phyloP scores from a whole-genome alignment of 2,113 vertebrate species.

The Phyllostomus discolor region DNA sequence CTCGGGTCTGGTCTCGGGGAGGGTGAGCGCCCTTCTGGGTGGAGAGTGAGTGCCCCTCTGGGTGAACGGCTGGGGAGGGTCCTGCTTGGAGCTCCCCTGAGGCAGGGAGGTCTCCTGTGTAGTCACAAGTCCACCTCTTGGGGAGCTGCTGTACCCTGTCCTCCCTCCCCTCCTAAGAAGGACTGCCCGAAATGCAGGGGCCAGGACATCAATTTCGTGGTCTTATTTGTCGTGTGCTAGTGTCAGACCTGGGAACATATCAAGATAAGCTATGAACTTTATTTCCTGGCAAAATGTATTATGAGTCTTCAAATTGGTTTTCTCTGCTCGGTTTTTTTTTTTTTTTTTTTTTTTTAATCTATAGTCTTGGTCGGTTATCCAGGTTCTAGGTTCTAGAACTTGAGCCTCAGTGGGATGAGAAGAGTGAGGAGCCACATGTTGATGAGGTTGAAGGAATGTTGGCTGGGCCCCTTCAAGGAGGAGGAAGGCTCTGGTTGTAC shows the following conservation, averaged over 20 bases:
- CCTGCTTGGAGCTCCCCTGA: background rate
- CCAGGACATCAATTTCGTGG: background rate
- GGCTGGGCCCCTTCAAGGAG: background rate
- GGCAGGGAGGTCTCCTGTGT: background rate
- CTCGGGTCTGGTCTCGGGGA: background rate
- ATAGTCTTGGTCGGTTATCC: background rate
- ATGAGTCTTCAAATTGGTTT: background rate
- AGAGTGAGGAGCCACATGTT: background rate
- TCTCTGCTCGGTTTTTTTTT: background rate
- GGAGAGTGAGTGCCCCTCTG: background rate
- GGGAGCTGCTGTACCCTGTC: background rate
- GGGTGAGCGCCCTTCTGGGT: background rate
- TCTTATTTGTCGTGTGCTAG: background rate
- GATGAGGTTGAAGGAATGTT: background rate
- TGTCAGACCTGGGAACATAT: background rate
- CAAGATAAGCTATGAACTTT: background rate
- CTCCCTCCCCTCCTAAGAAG: background rate
- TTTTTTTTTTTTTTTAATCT: background rate
- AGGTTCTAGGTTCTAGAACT: background rate
- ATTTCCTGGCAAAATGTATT: background rate
- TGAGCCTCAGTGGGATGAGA: background rate
- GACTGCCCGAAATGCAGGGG: background rate
- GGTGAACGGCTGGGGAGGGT: background rate
- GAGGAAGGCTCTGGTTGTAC: background rate
- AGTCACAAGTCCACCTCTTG: background rate